Evolutionary conservation across 1,140 invertebrate species (phyloP), one percentile per base, ranked within the genome.

Genomic region (Drosophila littoralis): DNA sequence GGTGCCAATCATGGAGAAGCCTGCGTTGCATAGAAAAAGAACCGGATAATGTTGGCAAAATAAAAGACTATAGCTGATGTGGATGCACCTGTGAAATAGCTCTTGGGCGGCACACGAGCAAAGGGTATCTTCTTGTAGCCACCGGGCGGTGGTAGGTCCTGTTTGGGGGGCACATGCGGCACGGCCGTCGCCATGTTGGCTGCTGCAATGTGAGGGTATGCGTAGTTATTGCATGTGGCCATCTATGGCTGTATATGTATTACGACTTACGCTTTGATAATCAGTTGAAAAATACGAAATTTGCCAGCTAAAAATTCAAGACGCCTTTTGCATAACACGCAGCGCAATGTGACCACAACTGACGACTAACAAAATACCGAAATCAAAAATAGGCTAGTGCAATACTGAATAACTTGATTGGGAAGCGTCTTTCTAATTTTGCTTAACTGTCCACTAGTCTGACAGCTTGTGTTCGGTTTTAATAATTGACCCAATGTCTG

Each of bases 71-170:
- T 10, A 8, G 28, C 7, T 13, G 8, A 10, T 32, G n/a, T 1
- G 2, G 57, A 84, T 91, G 92, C 93, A 96, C 96, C 95, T 79
- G 93, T 94, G 64, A 97, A 95, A 84, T 94, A 94, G 67, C 93
- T 93, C 92, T 94, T 96, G 3, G 96, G 94, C 35, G 95, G 95
- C 38, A 96, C 93, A 83, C 97, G 94, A 65, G 95, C 94, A 91
- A 93, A 97, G 61, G 94, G 94, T 75, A 98, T 95, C 9, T 95
- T 94, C 76, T 94, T 94, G 92, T 97, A 98, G 54, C 97, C 97
- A 75, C 97, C 97, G 55, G 94, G 92, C 72, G 97, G 97, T 82
- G 97, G 97, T 94, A 98, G 93, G 93, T 98, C 97, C 93, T 98
- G 97, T 85, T 93, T 94, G 7, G 68, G 77, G 68, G 84, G 59